Percentiles rank a stretch among this genome's conserved stretches.
These are phyloP conservation scores for Gryon sp. DNA, from an alignment of 1,140 invertebrate species.

Conservation along the genomic window DNA sequence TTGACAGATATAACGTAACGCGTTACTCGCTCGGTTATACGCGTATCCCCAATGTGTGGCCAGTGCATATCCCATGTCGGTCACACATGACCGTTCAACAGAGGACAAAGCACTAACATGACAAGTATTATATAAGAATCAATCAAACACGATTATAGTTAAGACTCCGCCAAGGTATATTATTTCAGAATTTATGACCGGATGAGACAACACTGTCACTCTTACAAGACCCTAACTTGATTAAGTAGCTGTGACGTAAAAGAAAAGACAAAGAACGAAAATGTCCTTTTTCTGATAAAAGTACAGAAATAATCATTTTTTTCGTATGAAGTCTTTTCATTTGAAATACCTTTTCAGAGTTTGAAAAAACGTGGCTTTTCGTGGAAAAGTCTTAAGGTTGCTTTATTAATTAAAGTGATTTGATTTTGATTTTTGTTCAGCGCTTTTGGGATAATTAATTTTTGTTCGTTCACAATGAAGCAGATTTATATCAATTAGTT, in stretches of 20 bases:
- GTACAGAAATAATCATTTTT: no score
- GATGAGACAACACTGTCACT: conserved; percentile 7
- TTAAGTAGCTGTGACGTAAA: neutral
- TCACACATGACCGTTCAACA: conserved; percentile 41
- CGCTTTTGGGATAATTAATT: neutral
- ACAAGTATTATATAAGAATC: conserved; percentile 37
- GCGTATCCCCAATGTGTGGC: conserved; percentile 42
- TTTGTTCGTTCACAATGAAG: neutral
- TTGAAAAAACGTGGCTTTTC: no score
- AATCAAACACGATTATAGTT: conserved; percentile 19
- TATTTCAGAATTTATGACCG: conserved; percentile 24
- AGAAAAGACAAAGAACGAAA: neutral
- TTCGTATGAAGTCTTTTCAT: no score
- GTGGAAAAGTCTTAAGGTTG: no score
- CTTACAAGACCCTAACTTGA: neutral
- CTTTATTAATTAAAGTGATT: neutral
- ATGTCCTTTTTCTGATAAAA: no score
- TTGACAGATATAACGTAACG: conserved; percentile 65
- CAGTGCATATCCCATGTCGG: conserved; percentile 41
- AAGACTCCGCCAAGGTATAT: neutral
- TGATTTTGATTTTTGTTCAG: neutral
- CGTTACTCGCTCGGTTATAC: conserved; percentile 36
- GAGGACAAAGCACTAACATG: conserved; percentile 15
- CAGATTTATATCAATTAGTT: conserved; percentile 10
- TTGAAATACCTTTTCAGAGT: no score